Evolutionary conservation across 37 sponge, comb jelly and placozoan genomes (phyloP).

Genomic region (Halichondria panicea): DNA sequence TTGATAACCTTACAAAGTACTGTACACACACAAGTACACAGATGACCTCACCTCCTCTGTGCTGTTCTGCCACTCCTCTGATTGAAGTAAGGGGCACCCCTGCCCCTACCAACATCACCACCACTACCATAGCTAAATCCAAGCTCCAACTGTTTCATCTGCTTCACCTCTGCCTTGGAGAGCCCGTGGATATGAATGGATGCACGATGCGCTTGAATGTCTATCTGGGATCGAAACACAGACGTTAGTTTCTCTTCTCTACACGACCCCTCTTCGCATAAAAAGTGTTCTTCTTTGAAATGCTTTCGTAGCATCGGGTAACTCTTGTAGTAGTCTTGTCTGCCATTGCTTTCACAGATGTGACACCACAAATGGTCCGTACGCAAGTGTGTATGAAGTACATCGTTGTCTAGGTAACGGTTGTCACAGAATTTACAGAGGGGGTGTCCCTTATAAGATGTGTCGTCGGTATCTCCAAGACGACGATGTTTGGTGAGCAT

Average conservation of each 20-base stretch:
- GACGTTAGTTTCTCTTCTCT: constrained; percentile 61
- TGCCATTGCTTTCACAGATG: constrained; percentile 83
- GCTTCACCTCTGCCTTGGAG: constrained; percentile 69
- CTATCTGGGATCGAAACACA: constrained; percentile 78
- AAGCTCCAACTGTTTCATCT: constrained; percentile 50
- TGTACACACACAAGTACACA: not conserved
- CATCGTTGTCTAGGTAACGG: constrained; percentile 85
- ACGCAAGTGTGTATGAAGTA: constrained; percentile 74
- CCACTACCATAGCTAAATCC: constrained; percentile 41
- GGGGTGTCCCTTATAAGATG: constrained; percentile 86
- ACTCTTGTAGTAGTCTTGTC: constrained; percentile 69
- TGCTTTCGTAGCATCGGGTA: constrained; percentile 58
- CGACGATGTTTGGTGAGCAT: constrained; percentile 68
- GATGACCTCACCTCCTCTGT: not conserved
- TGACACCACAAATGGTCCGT: constrained; percentile 92
- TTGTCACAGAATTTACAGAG: constrained; percentile 86
- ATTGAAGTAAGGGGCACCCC: too few species aligned
- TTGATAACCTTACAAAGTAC: not conserved
- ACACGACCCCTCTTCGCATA: constrained; percentile 85
- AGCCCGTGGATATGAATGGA: constrained; percentile 54
- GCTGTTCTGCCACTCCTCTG: constrained; percentile 15
- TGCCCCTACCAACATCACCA: not conserved
- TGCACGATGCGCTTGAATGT: constrained; percentile 79
- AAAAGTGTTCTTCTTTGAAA: constrained; percentile 76
- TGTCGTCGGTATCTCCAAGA: constrained; percentile 70